Evolutionary conservation across 2,888 invertebrate genomes (phyloP).

Genomic region (Tipula vernalis): DNA sequence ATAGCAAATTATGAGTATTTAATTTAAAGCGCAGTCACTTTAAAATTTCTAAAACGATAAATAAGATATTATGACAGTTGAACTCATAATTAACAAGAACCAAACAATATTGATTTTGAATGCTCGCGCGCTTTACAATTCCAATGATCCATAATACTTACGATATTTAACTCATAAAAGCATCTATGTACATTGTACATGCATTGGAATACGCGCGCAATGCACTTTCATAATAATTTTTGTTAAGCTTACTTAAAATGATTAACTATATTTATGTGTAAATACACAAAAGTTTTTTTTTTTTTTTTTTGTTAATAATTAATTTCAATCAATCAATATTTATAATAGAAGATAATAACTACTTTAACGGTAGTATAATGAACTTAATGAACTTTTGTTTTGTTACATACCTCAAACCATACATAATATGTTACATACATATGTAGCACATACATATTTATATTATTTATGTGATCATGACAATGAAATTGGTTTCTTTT

Average conservation of each 20-base stretch:
- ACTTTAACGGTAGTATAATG: slow-evolving; percentile 4
- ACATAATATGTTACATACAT: background rate
- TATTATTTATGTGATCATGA: background rate
- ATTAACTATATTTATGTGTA: background rate
- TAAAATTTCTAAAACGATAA: background rate
- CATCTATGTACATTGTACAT: background rate
- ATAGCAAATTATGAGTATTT: background rate
- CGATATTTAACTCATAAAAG: background rate
- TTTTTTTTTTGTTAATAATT: background rate
- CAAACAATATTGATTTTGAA: background rate
- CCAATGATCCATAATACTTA: background rate
- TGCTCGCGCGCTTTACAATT: background rate
- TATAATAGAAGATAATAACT: slow-evolving; percentile 4
- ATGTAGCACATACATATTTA: background rate
- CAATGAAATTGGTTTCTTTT: background rate
- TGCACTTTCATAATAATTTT: background rate
- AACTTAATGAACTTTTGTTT: background rate
- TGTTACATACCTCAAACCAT: background rate
- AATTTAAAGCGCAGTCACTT: background rate
- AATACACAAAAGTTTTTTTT: background rate
- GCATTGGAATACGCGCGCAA: background rate
- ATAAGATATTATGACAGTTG: background rate
- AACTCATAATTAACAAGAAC: background rate
- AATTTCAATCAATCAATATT: slow-evolving; percentile 4
- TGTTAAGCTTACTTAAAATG: background rate